Evolutionary conservation across 2,113 vertebrate genomes (phyloP).

Genomic region (Gambusia affinis): DNA sequence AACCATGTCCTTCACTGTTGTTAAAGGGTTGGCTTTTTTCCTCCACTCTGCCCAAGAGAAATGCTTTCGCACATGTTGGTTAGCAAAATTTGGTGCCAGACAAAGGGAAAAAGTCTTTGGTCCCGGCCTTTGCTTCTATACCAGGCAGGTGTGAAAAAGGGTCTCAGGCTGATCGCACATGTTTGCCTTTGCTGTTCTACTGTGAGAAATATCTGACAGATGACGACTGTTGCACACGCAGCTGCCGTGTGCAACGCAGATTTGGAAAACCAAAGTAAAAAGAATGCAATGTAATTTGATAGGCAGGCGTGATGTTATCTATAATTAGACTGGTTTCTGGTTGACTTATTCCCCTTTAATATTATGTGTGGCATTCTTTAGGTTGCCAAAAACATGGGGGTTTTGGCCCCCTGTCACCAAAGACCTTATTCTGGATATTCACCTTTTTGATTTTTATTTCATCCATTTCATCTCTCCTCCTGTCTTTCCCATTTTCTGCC

Average conservation of each 20-base stretch:
- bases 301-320: background rate
- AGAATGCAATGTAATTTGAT: conserved; percentile 5
- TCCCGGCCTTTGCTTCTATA: conserved; percentile 50
- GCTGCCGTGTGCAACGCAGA: conserved; percentile 15
- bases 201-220: conserved; percentile 57
- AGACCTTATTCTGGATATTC: conserved; percentile 3
- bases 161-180: conserved; percentile 64
- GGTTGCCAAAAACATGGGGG: background rate
- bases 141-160: conserved; percentile 70
- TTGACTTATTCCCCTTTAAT: conserved; percentile 10
- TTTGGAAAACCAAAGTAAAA: background rate
- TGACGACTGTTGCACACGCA: conserved; percentile 22
- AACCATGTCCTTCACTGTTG: conserved; percentile 33
- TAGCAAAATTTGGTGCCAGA: conserved; percentile 59
- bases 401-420: background rate
- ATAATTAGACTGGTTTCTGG: conserved; percentile 7
- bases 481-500: conserved; percentile 2
- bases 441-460: background rate
- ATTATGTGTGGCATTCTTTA: conserved; percentile 17
- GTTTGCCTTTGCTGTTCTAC: conserved; percentile 22
- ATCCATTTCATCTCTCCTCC: background rate
- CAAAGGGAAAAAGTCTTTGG: conserved; percentile 36
- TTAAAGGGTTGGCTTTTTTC: conserved; percentile 9
- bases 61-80: conserved; percentile 48
- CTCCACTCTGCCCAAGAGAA: conserved; percentile 38